phyloP scores from a whole-genome alignment of 2,797 vertebrate genomes.

The Pachyuromys duprasi region DNA sequence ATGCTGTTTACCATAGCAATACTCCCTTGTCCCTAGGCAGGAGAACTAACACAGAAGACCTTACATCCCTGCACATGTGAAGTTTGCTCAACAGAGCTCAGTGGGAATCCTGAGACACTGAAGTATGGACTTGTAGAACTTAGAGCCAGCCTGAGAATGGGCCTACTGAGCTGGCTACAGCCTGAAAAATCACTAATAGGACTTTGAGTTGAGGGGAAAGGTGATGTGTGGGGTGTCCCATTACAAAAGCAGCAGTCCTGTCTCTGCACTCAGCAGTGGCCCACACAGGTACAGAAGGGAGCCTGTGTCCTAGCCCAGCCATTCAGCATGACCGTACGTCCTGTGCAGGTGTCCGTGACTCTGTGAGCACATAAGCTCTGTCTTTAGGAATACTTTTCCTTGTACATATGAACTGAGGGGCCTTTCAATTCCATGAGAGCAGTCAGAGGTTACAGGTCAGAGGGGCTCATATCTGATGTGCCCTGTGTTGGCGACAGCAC shows the following conservation, averaged over 20 bases:
- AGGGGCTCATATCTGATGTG: neutral
- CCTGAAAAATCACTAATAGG: fast-evolving
- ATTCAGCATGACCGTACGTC: neutral
- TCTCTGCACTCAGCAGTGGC: too few species aligned
- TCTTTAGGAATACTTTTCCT: too few species aligned
- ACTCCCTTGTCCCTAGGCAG: neutral
- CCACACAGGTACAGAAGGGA: too few species aligned
- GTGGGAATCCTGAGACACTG: neutral
- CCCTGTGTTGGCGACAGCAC: fast-evolving
- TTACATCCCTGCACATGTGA: fast-evolving
- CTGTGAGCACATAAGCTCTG: too few species aligned
- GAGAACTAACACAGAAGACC: neutral
- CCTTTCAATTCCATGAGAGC: neutral
- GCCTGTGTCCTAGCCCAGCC: too few species aligned
- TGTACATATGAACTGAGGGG: fast-evolving
- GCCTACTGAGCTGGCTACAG: neutral
- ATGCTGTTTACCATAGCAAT: neutral
- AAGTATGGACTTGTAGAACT: neutral
- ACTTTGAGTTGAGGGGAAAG: neutral
- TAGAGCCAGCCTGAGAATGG: neutral
- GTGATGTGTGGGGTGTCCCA: neutral
- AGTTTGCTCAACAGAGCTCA: neutral
- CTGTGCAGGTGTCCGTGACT: fast-evolving
- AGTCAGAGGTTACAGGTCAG: fast-evolving
- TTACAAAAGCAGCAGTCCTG: neutral